phyloP scores from a whole-genome alignment of 2,888 invertebrate genomes.

The Lepidochrysops patricia region DNA sequence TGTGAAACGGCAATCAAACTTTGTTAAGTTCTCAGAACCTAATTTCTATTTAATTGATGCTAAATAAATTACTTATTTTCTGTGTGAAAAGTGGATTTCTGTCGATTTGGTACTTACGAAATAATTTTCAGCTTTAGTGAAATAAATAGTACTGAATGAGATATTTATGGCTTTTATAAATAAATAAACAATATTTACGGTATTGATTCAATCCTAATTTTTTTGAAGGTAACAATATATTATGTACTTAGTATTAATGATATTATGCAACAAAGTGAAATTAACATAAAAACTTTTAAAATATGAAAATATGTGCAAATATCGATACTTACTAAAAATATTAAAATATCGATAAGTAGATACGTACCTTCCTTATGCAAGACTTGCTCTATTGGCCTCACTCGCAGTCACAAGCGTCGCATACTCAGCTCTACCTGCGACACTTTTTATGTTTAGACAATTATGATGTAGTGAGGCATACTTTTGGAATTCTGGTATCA shows the following conservation, averaged over 20 bases:
- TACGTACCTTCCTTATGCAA: not conserved
- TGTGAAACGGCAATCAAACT: not conserved
- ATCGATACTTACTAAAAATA: not conserved
- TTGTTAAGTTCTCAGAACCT: not conserved
- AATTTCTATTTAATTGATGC: not conserved
- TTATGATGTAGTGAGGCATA: not conserved
- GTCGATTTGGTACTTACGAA: not conserved
- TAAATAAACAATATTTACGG: too few species aligned
- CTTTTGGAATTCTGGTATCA: not conserved
- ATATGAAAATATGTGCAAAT: too few species aligned
- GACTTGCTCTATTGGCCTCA: constrained; percentile 7
- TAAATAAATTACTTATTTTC: not conserved
- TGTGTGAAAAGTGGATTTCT: not conserved
- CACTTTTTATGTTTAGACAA: not conserved
- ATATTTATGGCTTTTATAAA: too few species aligned
- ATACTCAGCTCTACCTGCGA: not conserved
- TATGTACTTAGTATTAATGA: too few species aligned
- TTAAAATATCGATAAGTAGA: not conserved
- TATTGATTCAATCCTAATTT: too few species aligned
- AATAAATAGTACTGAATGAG: too few species aligned
- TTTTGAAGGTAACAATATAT: too few species aligned
- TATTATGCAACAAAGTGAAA: too few species aligned
- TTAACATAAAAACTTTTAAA: too few species aligned
- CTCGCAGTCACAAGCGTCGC: not conserved
- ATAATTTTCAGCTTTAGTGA: too few species aligned